Evolutionary conservation across 2,888 invertebrate genomes (phyloP), one percentile per base, ranked within the genome.

Genomic region (Catotricha subobsoleta): DNA sequence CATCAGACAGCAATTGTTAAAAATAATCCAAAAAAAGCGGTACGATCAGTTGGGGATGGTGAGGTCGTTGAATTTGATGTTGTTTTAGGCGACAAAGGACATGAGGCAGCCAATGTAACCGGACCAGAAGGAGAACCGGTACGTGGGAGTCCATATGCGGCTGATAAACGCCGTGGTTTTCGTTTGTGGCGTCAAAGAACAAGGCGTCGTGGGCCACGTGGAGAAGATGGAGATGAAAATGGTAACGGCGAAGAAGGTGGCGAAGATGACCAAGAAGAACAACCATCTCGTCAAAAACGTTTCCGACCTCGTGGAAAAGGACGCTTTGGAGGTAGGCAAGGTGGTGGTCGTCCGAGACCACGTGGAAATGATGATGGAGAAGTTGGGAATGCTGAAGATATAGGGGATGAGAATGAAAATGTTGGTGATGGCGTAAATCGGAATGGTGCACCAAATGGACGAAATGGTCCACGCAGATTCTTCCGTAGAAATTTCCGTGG

Each of bases 11-110:
- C 97, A 59, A 95, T 98, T 60, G 75, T 80, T 53, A 92, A 91
- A 67, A 97, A 97, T 73, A 98, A 98, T 67, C 95, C 95, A 51
- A 84, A 86, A 62, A 98, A 98, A 71, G 88, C 88, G 62, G 91
- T 97, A 62, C 81, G 95, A 63, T 94, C 94, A 66, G 92, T 98
- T 54, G 95, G 94, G 56, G 95, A 95, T 70, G 94, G 94, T 50
- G 95, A 95, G 71, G 76, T 82, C 54, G 97, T 97, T 54, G 92
- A 95, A 67, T 97, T 97, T 68, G 95, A 94, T 69, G 95, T 97
- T 56, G 95, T 95, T 54, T 88, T 88, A 63, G 97, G 97, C 54
- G 92, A 94, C 65, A 91, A 88, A 67, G 97, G 97, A 54, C 91
- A 87, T 58, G 97, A 97, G 67, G 97, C 97, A 51, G 87, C 94